These are phyloP conservation scores for Gallinago jamesoni DNA, from an alignment of 2,113 vertebrate genomes.

Conservation along the genomic window DNA sequence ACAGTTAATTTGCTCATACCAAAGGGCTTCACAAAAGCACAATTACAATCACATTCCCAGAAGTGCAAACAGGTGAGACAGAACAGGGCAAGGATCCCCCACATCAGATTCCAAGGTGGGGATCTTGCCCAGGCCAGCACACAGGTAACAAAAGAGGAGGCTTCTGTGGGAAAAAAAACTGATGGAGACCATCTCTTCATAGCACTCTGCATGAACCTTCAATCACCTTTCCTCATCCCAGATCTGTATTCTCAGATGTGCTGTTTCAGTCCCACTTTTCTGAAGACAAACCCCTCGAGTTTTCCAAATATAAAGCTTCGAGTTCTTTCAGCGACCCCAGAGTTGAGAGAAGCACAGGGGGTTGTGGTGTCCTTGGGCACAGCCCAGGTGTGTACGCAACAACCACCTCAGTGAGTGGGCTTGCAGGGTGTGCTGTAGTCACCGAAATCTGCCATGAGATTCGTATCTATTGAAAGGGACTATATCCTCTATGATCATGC, in stretches of 20 bases:
- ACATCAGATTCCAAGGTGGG: background rate
- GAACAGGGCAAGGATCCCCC: background rate
- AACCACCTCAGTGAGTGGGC: background rate
- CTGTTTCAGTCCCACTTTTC: background rate
- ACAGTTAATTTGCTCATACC: background rate
- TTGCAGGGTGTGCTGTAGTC: background rate
- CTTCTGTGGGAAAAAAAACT: too few relatives aligned
- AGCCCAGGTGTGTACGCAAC: background rate
- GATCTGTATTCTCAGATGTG: background rate
- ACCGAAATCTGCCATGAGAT: background rate
- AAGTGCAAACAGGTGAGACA: background rate
- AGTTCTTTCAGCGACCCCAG: background rate
- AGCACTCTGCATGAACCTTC: background rate
- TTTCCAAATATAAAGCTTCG: background rate
- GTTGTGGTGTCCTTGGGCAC: background rate
- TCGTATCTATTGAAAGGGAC: background rate
- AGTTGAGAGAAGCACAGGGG: background rate
- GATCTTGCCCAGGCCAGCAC: background rate
- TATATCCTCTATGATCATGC: background rate
- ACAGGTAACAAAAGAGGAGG: background rate
- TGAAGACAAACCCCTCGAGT: background rate
- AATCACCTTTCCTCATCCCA: fast-evolving
- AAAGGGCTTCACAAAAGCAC: background rate
- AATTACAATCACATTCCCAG: background rate
- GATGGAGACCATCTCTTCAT: background rate